Conservation (phyloP, 2,888 invertebrate species). For the Thereva nobilitata region DNA sequence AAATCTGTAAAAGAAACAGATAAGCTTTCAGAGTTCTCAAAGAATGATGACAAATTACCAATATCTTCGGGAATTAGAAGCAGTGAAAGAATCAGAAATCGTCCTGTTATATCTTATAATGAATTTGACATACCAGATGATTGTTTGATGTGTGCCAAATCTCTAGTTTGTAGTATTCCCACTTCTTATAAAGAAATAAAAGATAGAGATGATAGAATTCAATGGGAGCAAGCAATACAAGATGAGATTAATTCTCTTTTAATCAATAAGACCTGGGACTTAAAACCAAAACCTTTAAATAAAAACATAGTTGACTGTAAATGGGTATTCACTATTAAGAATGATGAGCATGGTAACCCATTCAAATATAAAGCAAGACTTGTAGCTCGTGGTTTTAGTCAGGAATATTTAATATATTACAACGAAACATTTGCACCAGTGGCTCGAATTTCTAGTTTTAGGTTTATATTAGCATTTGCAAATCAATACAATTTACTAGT, state of each 20-base stretch:
- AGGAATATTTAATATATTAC: slow-evolving; percentile 40
- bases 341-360: slow-evolving; percentile 37
- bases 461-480: slow-evolving; percentile 40
- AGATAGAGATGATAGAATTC: slow-evolving; percentile 39
- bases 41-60: too few relatives aligned
- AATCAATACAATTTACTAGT: slow-evolving; percentile 41
- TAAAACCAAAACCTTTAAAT: slow-evolving; percentile 40
- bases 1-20: too few relatives aligned
- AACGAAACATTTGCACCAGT: too few relatives aligned
- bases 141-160: slow-evolving; percentile 36
- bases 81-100: slow-evolving; percentile 34
- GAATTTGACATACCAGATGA: slow-evolving; percentile 28
- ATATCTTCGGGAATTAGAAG: background rate
- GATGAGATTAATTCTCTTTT: slow-evolving; percentile 44
- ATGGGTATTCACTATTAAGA: slow-evolving; percentile 44
- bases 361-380: slow-evolving; percentile 41
- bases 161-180: slow-evolving; percentile 38
- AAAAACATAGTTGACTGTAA: slow-evolving; percentile 44
- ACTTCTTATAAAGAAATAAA: slow-evolving; percentile 41
- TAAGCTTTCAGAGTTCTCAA: too few relatives aligned
- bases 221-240: slow-evolving; percentile 44
- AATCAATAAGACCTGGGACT: slow-evolving; percentile 43
- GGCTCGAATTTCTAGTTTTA: slow-evolving; percentile 40
- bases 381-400: slow-evolving; percentile 39
- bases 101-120: slow-evolving; percentile 16